Conservation (phyloP, 1,140 invertebrate species). For the Stegodyphus mimosarum region DNA sequence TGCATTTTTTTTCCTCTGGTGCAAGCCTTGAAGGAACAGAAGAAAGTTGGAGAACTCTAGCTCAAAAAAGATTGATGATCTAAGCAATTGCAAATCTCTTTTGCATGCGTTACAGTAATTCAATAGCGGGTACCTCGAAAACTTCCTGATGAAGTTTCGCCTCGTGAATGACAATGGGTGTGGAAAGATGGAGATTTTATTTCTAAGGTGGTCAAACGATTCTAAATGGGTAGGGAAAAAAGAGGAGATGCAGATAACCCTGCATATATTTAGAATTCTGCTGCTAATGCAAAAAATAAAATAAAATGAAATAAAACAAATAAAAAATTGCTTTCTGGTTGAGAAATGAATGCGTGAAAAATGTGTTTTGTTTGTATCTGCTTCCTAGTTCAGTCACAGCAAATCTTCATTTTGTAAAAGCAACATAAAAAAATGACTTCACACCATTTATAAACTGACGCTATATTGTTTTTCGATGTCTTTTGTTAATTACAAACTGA, state of each 20-base stretch:
- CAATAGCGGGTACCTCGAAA: constrained; percentile 21
- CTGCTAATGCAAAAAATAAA: constrained; percentile 14
- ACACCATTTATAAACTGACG: too few relatives aligned
- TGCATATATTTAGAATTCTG: constrained; percentile 26
- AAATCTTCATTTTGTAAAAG: neutral
- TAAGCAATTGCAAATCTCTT: constrained; percentile 35
- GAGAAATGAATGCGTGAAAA: constrained; percentile 10
- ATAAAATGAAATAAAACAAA: too few relatives aligned
- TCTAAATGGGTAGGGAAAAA: neutral
- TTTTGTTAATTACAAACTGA: too few relatives aligned
- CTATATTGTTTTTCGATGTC: too few relatives aligned
- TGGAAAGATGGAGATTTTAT: neutral
- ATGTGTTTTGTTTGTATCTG: constrained; percentile 13
- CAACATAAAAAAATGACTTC: too few relatives aligned
- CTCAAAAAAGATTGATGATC: constrained; percentile 26
- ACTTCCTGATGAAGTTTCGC: constrained; percentile 32
- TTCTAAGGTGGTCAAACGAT: neutral
- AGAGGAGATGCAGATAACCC: too few relatives aligned
- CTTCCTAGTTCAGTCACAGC: neutral
- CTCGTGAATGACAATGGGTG: constrained; percentile 21
- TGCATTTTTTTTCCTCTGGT: neutral
- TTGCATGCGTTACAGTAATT: constrained; percentile 40
- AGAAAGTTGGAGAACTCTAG: neutral
- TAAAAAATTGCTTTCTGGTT: constrained; percentile 19
- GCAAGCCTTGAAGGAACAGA: neutral